Base-by-base conservation (phyloP, 2,888 invertebrate species). In the Trilocha varians region DNA sequence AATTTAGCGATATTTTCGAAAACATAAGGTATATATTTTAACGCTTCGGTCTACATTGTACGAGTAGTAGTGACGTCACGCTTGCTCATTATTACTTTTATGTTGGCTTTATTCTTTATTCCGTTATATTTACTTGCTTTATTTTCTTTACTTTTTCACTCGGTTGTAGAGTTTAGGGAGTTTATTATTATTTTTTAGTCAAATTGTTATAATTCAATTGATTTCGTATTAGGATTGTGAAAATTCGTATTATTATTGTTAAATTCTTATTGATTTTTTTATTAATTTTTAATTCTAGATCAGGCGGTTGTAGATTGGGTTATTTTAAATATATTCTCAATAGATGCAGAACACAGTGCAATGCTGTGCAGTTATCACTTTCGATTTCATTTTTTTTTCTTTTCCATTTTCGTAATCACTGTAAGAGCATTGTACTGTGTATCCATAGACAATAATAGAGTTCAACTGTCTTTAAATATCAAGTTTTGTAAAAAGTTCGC, bases 401-500 rank as follows among this genome's bases (percentile, higher is more conserved):
- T 25, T 2, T 25, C 11, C 4, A 18, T 11, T 25, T 25, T 11
- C 25, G 11, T 11, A 25, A 9, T 11, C 1, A 40, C 45, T 49
- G 46, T 46, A 49, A 48, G 47, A 48, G 5, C 39, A 36, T 32
- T 18, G 43, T 25, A 39, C 40, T 37, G 25, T 43, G 25, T 43
- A 45, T 16, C 36, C 32, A 35, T 44, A 49, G 46, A 47, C 47
- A 49, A 51, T 51, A 48, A 48, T 33, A 11, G 15, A 13, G 13
- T 14, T 41, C 40, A 36, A 34, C 38, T 36, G 13, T 40, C 32
- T 43, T 42, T 42, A 32, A 16, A 34, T 37, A 25, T 34, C 34
- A 16, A 39, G 41, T 46, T 48, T 58, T 55, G 49, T 49, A 50
- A 53, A 51, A 46, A 15, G 46, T 43, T 25, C 47, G 45, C 43